A percentile compares a stretch with the other conserved stretches of the same genome.
Evolutionary conservation across 2,797 vertebrate genomes (phyloP).

Genomic region (Amniataba percoides): DNA sequence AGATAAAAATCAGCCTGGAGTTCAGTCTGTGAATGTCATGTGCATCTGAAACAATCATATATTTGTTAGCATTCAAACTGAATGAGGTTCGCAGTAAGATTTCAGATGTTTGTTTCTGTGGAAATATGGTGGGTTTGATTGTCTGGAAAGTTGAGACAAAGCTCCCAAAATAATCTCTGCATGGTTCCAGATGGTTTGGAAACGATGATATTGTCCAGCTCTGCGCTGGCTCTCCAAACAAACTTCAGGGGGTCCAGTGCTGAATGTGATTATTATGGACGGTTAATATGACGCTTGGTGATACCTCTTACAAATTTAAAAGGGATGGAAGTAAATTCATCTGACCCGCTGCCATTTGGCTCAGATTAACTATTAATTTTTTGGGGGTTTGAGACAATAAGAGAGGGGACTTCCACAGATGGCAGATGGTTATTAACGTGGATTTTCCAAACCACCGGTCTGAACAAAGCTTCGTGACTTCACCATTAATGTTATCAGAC

Average conservation of each 20-base stretch:
- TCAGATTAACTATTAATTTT: neutral
- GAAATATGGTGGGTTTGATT: neutral
- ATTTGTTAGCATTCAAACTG: neutral
- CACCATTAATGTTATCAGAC: neutral
- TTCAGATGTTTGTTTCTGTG: neutral
- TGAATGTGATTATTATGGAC: neutral
- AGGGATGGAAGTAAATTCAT: neutral
- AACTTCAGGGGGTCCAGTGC: neutral
- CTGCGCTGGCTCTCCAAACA: neutral
- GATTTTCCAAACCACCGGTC: conserved; percentile 2
- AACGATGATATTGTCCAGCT: neutral
- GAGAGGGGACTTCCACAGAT: neutral
- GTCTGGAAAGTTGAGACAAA: neutral
- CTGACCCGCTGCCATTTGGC: neutral
- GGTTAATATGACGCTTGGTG: neutral
- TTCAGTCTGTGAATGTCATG: neutral
- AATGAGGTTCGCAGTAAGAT: neutral
- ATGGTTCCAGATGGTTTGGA: neutral
- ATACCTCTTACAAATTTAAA: neutral
- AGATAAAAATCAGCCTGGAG: neutral
- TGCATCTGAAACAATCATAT: too few relatives aligned
- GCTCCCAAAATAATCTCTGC: neutral
- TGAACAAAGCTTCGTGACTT: neutral
- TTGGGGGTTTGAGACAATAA: too few relatives aligned
- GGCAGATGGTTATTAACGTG: neutral